Evolutionary conservation across 2,113 vertebrate genomes (phyloP), one percentile per base, ranked within the genome.

Genomic region (Callopanchax toddi): DNA sequence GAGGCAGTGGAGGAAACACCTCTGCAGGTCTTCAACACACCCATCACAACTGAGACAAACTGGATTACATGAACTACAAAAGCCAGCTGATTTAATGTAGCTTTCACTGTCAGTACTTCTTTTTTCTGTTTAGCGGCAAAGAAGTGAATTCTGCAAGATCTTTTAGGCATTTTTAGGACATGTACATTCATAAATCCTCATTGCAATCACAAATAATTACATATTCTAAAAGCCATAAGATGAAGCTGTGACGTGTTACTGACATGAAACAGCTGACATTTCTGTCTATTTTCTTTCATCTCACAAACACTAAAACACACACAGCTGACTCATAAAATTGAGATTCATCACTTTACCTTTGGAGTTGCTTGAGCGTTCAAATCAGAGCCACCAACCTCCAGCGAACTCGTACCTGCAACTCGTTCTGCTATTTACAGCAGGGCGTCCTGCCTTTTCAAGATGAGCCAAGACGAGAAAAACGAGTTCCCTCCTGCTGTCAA

Each of bases 401-500:
- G 61, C 52, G 50, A 36, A 34, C 18, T 6, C 34, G 25, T 52
- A 17, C 55, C 54, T 26, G 59, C 63, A 46, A 60, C 56, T 74
- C 77, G 57, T 50, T 52, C 16, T 13, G 58, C 51, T 83, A 76
- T 78, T 71, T 62, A 71, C 49, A 60, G 34, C n/a, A 61, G 21
- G 21, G 65, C 37, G 59, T 78, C 73, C 76, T 70, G 71, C 84
- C 74, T 82, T 71, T 64, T 46, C 36, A 15, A 90, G 81, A 87
- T 77, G 85, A 85, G 85, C 76, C 80, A 40, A 59, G 91, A 92
- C 91, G 4, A 67, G 92, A 89, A 89, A 85, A 92, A 91, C 92
- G 6, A 86, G 91, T 91, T 71, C 78, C 63, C 57, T 78, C 23
- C 50, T n/a, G 22, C 22, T 25, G 15, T 50, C 58, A 50, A 71